Evolutionary conservation across 2,113 vertebrate genomes (phyloP).

Genomic region (Etheostoma cragini): DNA sequence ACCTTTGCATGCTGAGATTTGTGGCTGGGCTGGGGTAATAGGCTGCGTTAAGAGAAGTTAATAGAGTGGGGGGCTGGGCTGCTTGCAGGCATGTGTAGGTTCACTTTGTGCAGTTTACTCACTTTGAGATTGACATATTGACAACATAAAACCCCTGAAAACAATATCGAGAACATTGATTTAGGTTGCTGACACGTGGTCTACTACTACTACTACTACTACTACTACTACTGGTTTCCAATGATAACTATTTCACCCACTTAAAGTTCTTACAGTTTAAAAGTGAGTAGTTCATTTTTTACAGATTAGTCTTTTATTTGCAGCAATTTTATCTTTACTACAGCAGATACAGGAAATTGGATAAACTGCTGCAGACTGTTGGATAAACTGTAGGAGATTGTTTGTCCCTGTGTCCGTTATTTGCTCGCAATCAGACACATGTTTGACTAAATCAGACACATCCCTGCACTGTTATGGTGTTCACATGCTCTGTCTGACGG

Average conservation of each 20-base stretch:
- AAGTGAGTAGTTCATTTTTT: background rate
- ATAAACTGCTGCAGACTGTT: background rate
- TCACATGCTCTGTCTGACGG: background rate
- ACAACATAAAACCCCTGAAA: background rate
- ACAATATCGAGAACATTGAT: background rate
- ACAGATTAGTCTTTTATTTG: slow-evolving; percentile 2
- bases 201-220: too few species aligned
- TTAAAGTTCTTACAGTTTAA: background rate
- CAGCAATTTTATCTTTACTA: background rate
- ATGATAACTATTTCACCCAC: background rate
- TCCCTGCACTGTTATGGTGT: background rate
- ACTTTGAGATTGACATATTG: background rate
- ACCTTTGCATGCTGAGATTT: slow-evolving; percentile 65
- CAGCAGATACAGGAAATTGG: background rate
- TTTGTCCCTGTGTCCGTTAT: background rate
- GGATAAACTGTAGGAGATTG: background rate
- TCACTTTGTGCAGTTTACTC: slow-evolving; percentile 30
- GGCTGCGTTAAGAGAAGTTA: slow-evolving; percentile 33
- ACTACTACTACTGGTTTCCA: background rate
- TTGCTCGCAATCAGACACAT: background rate
- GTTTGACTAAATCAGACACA: background rate
- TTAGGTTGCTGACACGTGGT: background rate
- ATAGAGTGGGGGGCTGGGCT: slow-evolving; percentile 56
- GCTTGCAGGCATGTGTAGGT: slow-evolving; percentile 27
- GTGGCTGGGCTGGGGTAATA: slow-evolving; percentile 57